Evolutionary conservation across 2,888 invertebrate species (phyloP).

Genomic region (Ophraella communa): DNA sequence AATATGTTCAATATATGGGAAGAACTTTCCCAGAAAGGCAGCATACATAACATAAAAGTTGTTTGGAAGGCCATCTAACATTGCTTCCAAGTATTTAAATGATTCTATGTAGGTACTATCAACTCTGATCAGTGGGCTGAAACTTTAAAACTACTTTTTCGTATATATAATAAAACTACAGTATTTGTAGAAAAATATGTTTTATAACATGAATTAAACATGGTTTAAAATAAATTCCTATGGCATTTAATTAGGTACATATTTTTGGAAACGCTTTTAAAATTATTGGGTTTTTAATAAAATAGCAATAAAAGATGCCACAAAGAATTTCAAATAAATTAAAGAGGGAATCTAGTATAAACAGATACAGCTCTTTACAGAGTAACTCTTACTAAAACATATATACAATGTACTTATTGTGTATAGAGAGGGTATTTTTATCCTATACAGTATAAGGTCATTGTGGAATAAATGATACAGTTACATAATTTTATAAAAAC

Average conservation of each 20-base stretch:
- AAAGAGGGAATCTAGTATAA: background rate
- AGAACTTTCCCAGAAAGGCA: too few relatives aligned
- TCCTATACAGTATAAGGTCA: background rate
- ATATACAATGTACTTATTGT: background rate
- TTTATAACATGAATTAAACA: constrained; percentile 18
- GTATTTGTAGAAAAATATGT: constrained; percentile 18
- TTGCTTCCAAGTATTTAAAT: too few relatives aligned
- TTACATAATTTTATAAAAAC: background rate
- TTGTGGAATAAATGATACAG: background rate
- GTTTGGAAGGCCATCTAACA: too few relatives aligned
- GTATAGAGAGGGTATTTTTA: background rate
- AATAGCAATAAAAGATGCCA: background rate
- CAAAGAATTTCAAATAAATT: background rate
- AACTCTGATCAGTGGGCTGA: too few relatives aligned
- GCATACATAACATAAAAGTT: too few relatives aligned
- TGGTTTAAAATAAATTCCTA: constrained; percentile 18
- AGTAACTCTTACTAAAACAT: background rate
- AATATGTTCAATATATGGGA: too few relatives aligned
- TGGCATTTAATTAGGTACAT: background rate
- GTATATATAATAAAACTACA: background rate
- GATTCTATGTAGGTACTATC: too few relatives aligned
- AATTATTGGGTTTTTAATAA: background rate
- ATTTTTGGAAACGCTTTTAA: background rate
- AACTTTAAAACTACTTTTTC: too few relatives aligned
- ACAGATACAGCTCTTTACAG: background rate